A percentile compares a stretch with the other conserved stretches of the same genome.
Evolutionary conservation across 2,797 vertebrate genomes (phyloP).

Genomic region (Coregonus suidteri): DNA sequence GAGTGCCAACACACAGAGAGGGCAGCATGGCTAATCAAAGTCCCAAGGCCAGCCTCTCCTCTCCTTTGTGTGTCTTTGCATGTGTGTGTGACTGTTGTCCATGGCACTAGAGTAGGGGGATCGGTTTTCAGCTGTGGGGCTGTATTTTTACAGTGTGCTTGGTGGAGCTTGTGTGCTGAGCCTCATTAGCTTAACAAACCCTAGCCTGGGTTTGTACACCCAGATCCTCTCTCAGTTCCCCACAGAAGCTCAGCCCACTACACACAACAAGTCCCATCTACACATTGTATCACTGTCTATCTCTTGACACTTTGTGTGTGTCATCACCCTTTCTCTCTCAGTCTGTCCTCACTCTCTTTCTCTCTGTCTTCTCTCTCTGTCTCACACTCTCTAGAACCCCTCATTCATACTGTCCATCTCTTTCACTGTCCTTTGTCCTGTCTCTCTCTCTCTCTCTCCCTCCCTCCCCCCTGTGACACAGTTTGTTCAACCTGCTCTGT

Average conservation of each 20-base stretch:
- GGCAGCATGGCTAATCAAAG: conserved; percentile 71
- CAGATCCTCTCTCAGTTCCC: conserved; percentile 56
- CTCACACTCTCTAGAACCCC: conserved; percentile 23
- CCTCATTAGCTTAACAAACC: conserved; percentile 57
- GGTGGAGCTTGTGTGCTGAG: conserved; percentile 38
- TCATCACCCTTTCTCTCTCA: conserved; percentile 27
- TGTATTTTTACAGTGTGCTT: conserved; percentile 40
- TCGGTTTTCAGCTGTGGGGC: conserved; percentile 21
- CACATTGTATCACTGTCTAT: conserved; percentile 28
- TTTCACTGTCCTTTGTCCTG: conserved; percentile 3
- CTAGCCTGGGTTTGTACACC: conserved; percentile 58
- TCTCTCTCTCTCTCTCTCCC: conserved; percentile 9
- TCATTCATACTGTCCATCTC: neutral
- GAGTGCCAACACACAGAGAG: conserved; percentile 66
- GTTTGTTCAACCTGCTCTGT: conserved; percentile 42
- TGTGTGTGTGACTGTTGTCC: conserved; percentile 31
- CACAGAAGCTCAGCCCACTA: conserved; percentile 53
- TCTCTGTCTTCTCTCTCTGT: conserved; percentile 9
- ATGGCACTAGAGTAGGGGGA: conserved; percentile 17
- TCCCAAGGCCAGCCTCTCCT: conserved; percentile 61
- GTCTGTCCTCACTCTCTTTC: too few relatives aligned
- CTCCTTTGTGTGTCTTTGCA: conserved; percentile 40
- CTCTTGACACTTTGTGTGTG: neutral
- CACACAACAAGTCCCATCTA: conserved; percentile 36
- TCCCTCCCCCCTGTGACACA: conserved; percentile 5